phyloP scores from a whole-genome alignment of 2,797 vertebrate genomes.

The Phrynocephalus vlangalii region DNA sequence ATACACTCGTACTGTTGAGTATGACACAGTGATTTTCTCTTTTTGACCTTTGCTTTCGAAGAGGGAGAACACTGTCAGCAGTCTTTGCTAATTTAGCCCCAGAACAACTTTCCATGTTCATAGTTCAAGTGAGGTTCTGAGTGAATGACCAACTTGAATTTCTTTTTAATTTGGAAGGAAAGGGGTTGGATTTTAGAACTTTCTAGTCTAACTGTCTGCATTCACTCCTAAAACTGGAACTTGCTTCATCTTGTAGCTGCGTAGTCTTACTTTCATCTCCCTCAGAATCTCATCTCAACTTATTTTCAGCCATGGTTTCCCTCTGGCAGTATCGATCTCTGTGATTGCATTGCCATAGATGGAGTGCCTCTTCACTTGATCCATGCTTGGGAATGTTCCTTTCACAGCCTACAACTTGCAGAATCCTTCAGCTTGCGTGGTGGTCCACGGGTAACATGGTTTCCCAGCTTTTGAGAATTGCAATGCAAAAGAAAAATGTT shows the following conservation, averaged over 20 bases:
- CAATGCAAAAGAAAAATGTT: neutral
- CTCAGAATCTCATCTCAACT: neutral
- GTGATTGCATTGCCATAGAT: neutral
- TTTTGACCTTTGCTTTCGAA: conserved; percentile 4
- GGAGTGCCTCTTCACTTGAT: neutral
- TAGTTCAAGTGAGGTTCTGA: neutral
- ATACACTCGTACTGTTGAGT: conserved; percentile 31
- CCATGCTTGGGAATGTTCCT: too few species aligned
- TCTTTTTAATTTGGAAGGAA: neutral
- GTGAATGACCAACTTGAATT: neutral
- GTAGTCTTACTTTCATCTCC: neutral
- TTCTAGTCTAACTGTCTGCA: neutral
- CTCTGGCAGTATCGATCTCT: neutral
- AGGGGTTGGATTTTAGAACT: neutral
- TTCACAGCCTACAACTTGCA: neutral
- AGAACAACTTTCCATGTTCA: neutral
- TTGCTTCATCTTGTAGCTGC: neutral
- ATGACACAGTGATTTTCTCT: conserved; percentile 3
- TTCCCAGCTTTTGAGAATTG: too few species aligned
- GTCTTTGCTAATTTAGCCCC: fast-evolving
- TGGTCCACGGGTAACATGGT: neutral
- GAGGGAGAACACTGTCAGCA: neutral
- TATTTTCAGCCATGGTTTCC: neutral
- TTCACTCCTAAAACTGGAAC: neutral
- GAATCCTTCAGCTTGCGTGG: neutral